Conservation (phyloP, 2,888 invertebrate species). For the Ochlodes sylvanus region DNA sequence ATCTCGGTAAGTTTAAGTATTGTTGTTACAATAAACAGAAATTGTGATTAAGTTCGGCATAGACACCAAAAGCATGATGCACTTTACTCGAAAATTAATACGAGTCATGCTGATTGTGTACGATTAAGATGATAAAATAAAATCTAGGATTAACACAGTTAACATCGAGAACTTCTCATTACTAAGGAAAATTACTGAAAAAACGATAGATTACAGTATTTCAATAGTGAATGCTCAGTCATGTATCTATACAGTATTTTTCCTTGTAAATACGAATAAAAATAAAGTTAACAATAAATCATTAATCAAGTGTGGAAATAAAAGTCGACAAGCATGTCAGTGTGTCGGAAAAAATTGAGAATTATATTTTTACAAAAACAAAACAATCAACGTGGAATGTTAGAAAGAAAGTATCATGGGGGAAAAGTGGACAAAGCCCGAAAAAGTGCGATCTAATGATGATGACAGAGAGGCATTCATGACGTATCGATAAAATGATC, state of each 20-base stretch:
- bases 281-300: conserved; percentile 54
- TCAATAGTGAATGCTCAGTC: neutral
- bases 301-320: conserved; percentile 59
- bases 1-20: conserved; percentile 24
- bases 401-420: conserved; percentile 62
- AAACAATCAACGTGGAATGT: conserved; percentile 57
- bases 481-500: conserved; percentile 82
- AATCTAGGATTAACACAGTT: conserved; percentile 55
- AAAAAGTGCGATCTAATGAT: conserved; percentile 81
- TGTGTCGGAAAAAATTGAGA: conserved; percentile 53
- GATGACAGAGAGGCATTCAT: conserved; percentile 84
- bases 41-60: conserved; percentile 53
- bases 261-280: conserved; percentile 61
- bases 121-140: conserved; percentile 62
- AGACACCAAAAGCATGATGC: conserved; percentile 84
- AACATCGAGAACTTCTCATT: conserved; percentile 54
- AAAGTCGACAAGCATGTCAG: conserved; percentile 73
- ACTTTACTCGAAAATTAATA: conserved; percentile 70
- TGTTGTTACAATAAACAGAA: conserved; percentile 49
- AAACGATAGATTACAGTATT: neutral
- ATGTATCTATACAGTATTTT: conserved; percentile 63
- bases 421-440: conserved; percentile 76
- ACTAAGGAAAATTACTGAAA: conserved; percentile 72
- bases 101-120: conserved; percentile 78
- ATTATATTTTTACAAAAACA: conserved; percentile 54